Evolutionary conservation across 1,140 invertebrate genomes (phyloP).

Genomic region (Drosophila mojavensis): DNA sequence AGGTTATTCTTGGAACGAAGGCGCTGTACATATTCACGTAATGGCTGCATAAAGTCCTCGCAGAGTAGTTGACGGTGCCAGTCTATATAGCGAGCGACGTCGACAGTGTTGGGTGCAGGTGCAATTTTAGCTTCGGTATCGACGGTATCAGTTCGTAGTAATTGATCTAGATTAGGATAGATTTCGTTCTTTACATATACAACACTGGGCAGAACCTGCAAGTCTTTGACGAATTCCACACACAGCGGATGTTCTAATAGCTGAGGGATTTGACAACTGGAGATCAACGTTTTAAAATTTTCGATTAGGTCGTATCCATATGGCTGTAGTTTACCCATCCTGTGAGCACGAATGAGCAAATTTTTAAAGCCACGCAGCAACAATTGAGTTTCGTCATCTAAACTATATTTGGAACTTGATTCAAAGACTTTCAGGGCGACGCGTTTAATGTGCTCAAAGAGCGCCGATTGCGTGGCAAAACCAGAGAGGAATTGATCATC

Average conservation of each 20-base stretch:
- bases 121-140: background rate
- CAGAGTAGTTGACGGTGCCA: conserved; percentile 90
- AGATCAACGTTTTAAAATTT: conserved; percentile 51
- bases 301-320: conserved; percentile 45
- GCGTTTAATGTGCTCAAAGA: conserved; percentile 40
- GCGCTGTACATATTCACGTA: conserved; percentile 83
- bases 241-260: conserved; percentile 21
- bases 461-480: conserved; percentile 43
- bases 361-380: conserved; percentile 51
- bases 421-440: conserved; percentile 28
- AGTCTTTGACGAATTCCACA: conserved; percentile 19
- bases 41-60: conserved; percentile 89
- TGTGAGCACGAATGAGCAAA: conserved; percentile 56
- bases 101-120: background rate
- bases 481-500: conserved; percentile 41
- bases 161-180: conserved; percentile 65
- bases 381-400: conserved; percentile 40
- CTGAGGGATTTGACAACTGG: conserved; percentile 9
- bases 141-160: conserved; percentile 5
- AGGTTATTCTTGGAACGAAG: conserved; percentile 68
- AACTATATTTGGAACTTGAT: conserved; percentile 5
- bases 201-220: conserved; percentile 11
- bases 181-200: conserved; percentile 50
- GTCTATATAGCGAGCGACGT: conserved; percentile 89
- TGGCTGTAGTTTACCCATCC: conserved; percentile 29